phyloP scores from a whole-genome alignment of 2,797 vertebrate species.

The Phoebastria nigripes region DNA sequence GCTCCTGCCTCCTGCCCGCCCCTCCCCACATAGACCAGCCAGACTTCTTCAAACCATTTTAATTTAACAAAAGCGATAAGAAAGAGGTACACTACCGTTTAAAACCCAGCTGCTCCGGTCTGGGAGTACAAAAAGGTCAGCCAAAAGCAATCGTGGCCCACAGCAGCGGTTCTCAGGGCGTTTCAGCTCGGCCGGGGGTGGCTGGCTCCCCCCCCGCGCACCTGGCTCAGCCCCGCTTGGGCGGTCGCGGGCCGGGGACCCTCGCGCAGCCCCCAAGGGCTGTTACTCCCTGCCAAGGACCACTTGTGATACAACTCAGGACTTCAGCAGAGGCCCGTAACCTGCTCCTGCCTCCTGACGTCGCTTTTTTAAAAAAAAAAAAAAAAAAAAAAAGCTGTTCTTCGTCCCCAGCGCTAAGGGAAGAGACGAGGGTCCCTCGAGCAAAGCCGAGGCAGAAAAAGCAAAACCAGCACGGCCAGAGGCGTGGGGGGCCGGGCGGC shows the following conservation, averaged over 20 bases:
- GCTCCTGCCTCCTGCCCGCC: fast-evolving
- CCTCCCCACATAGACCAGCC: background rate
- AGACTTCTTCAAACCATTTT: background rate
- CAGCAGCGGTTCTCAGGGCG: no score
- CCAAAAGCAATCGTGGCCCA: background rate
- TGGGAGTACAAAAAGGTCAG: background rate
- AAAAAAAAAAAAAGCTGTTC: background rate
- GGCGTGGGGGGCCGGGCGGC: fast-evolving
- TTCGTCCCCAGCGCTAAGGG: fast-evolving
- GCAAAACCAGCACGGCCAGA: background rate
- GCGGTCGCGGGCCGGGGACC: background rate
- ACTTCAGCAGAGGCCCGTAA: fast-evolving
- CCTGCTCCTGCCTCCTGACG: background rate
- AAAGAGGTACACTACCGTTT: background rate
- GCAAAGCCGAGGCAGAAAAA: background rate
- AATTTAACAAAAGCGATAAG: background rate
- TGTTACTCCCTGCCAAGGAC: background rate
- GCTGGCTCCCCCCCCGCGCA: background rate
- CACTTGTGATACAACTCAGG: fast-evolving
- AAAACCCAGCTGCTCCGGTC: background rate
- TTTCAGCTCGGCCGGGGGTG: no score
- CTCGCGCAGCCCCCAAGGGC: background rate
- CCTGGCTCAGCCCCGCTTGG: fast-evolving
- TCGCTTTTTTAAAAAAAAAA: background rate
- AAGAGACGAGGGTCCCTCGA: no score